Percentiles rank a stretch among this genome's conserved stretches.
Conservation (phyloP, 2,113 vertebrate genomes). For the Pao palembangensis region DNA sequence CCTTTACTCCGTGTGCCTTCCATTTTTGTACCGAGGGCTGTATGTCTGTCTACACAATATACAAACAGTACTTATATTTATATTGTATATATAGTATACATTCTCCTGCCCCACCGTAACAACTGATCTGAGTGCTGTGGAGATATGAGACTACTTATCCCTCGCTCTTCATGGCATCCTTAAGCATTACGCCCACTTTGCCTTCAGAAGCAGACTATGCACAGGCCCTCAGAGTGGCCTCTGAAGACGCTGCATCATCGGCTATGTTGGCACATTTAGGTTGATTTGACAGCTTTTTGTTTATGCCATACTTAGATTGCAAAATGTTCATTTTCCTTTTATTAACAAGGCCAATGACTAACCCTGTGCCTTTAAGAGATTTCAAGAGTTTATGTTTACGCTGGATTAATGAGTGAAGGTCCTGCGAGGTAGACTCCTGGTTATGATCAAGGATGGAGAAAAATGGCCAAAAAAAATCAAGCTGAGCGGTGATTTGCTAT, state of each 20-base stretch:
- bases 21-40: constrained; percentile 18
- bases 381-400: constrained; percentile 31
- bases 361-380: constrained; percentile 65
- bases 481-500: not conserved
- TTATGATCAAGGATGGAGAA: constrained; percentile 30
- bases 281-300: not conserved
- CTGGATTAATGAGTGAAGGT: constrained; percentile 59
- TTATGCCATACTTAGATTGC: constrained; percentile 36
- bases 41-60: constrained; percentile 3
- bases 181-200: constrained; percentile 30
- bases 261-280: constrained; percentile 7
- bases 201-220: constrained; percentile 56
- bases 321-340: constrained; percentile 12
- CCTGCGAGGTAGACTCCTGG: constrained; percentile 40
- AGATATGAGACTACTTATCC: constrained; percentile 11
- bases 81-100: constrained; percentile 7
- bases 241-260: constrained; percentile 22
- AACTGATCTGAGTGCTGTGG: constrained; percentile 48
- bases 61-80: constrained; percentile 5
- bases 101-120: constrained; percentile 50
- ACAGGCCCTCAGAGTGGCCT: constrained; percentile 38
- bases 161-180: constrained; percentile 13
- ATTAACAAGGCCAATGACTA: constrained; percentile 31
- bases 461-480: not conserved
- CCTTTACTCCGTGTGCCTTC: constrained; percentile 50